Evolutionary conservation across 2,113 vertebrate species (phyloP).

Genomic region (Oncorhynchus clarkii): DNA sequence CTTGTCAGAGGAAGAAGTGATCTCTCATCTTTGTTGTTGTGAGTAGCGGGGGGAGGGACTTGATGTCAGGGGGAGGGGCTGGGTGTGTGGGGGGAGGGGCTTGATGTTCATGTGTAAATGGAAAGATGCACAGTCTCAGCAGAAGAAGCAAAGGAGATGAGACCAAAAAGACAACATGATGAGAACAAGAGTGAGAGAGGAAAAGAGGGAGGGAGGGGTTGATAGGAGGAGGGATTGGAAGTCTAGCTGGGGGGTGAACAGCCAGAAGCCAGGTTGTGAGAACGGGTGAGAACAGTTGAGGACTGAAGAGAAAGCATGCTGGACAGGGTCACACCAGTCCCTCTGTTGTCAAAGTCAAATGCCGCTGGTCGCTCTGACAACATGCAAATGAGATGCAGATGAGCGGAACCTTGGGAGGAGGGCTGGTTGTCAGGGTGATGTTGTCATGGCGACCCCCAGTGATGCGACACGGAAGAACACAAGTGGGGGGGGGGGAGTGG

Average conservation of each 20-base stretch:
- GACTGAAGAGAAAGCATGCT: no score
- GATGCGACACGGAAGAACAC: conserved; percentile 46
- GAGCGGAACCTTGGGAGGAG: conserved; percentile 58
- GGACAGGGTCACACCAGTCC: conserved; percentile 55
- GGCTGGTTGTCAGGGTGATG: conserved; percentile 60
- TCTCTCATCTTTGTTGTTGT: no score
- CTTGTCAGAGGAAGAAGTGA: no score
- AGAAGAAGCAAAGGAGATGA: no score
- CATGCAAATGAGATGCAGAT: conserved; percentile 80
- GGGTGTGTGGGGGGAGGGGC: no score
- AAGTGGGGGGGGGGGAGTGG: conserved; percentile 19
- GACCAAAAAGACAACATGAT: no score
- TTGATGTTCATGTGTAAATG: no score
- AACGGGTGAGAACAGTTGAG: conserved; percentile 3
- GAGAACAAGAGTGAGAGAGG: conserved; percentile 5
- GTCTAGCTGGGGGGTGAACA: background rate
- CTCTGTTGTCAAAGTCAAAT: conserved; percentile 72
- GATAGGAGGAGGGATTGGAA: no score
- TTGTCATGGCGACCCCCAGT: conserved; percentile 71
- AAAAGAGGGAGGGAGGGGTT: conserved; percentile 19
- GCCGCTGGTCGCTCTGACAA: conserved; percentile 63
- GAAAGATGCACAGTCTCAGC: no score
- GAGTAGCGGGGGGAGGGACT: no score
- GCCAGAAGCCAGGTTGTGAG: conserved; percentile 16
- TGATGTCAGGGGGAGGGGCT: no score